Base-by-base conservation (phyloP, 2,797 vertebrate species). In the Phaenicophaeus curvirostris region DNA sequence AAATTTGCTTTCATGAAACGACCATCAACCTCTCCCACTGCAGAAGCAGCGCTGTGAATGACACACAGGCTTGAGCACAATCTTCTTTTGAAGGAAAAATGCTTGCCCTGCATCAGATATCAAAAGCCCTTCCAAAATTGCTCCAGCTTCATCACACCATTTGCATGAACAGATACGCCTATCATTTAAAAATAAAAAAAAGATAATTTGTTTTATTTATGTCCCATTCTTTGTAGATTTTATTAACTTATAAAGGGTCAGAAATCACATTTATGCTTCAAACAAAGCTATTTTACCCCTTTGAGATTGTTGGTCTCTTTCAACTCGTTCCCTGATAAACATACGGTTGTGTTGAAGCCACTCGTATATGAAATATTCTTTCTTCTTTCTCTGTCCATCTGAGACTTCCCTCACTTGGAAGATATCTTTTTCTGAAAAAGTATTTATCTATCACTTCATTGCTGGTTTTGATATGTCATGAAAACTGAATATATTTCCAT, bases 1-100 rank as follows among this genome's bases (percentile, higher is more conserved):
- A 90, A 93, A 90, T 90, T 85, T 92, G 20, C 50, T 87, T 87
- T 65, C 24, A 9, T 41, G 20, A 87, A 81, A 85, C 48, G 69
- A 44, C 65, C 57, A 55, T 54, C 15, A 85, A 19, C 17, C n/a
- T 77, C 30, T 63, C 30, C 28, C n/a, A 5, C 35, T 1, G 1
- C n/a, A 91, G 68, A 66, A 58, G 18, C 5, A 7, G 27, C 15
- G 31, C 30, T 81, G 69, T 2, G 4, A 93, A 54, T 0, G 2
- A 27, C 53, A n/a, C 16, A 15, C 5, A 50, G n/a, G 17, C 1
- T 0, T 58, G 39, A 48, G 27, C 35, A 77, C 0, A 4, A 58
- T 42, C 33, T 87, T 37, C 28, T 85, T 67, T 24, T 42, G 50
- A 67, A 81, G 58, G 17, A 7, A 71, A 6, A 84, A 59, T 30